phyloP scores from a whole-genome alignment of 2,797 vertebrate genomes.

The Eptatretus atami region DNA sequence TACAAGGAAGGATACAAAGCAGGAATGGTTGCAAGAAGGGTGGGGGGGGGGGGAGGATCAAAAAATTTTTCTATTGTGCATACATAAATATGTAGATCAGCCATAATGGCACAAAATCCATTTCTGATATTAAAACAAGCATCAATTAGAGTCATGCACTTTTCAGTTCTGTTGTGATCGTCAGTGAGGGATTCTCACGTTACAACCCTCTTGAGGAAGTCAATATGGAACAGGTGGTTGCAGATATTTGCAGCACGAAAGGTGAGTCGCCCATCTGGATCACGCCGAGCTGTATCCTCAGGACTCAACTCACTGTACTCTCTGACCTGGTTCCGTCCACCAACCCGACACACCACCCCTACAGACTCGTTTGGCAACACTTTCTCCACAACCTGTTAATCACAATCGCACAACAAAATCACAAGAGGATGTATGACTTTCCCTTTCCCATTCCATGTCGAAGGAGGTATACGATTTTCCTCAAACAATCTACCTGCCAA shows the following conservation, averaged over 20 bases:
- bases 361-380: constrained; percentile 36
- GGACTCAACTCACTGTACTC: constrained; percentile 59
- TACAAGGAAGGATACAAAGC: too few relatives aligned
- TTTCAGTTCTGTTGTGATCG: too few relatives aligned
- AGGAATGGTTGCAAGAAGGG: neutral
- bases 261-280: constrained; percentile 20
- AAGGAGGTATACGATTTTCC: too few relatives aligned
- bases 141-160: too few relatives aligned
- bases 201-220: constrained; percentile 29
- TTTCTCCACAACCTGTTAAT: constrained; percentile 51
- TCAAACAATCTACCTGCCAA: too few relatives aligned
- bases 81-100: neutral
- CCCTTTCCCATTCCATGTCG: neutral
- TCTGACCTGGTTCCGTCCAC: constrained; percentile 40
- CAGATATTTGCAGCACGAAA: constrained; percentile 57
- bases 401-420: neutral
- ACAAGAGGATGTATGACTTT: neutral
- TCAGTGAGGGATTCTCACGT: neutral
- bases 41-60: neutral
- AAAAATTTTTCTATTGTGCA: neutral
- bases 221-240: constrained; percentile 60
- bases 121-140: too few relatives aligned
- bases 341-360: constrained; percentile 51
- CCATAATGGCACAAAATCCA: neutral
- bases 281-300: constrained; percentile 17